Percentiles rank a stretch among this genome's conserved stretches.
These are phyloP conservation scores for Ceyx melanurus DNA, from an alignment of 2,113 vertebrate species.

Conservation along the genomic window DNA sequence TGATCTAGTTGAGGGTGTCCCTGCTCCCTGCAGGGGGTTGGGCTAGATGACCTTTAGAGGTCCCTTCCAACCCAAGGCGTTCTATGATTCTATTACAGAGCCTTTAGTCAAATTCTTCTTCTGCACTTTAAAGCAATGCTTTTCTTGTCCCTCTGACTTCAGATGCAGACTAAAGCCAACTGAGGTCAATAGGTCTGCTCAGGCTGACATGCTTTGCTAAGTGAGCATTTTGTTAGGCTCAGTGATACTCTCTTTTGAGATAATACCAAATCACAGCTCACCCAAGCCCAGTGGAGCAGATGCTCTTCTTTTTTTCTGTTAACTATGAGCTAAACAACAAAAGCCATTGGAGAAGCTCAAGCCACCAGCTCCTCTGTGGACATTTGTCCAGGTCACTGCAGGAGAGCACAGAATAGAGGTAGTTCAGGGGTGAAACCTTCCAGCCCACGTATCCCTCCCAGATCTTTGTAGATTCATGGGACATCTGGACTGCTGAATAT, in stretches of 20 bases:
- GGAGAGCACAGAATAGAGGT: background rate
- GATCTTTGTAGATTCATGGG: background rate
- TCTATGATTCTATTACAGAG: background rate
- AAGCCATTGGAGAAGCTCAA: background rate
- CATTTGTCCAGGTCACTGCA: background rate
- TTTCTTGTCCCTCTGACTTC: background rate
- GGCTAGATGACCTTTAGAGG: too few relatives aligned
- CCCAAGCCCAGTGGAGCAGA: background rate
- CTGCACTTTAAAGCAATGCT: background rate
- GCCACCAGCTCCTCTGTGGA: background rate
- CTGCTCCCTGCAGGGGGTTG: too few relatives aligned
- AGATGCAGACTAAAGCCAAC: background rate
- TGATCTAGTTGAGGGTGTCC: too few relatives aligned
- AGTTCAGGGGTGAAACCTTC: background rate
- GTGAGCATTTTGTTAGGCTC: background rate
- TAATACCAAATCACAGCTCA: background rate
- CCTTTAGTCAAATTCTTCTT: background rate
- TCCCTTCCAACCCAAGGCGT: too few relatives aligned
- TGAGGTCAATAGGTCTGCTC: background rate
- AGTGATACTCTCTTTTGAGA: background rate
- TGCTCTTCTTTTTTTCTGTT: background rate
- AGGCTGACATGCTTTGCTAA: background rate
- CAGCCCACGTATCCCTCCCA: background rate
- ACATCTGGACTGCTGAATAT: background rate
- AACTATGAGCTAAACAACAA: background rate